phyloP scores from a whole-genome alignment of 2,888 invertebrate genomes.

The Tachina grossa region DNA sequence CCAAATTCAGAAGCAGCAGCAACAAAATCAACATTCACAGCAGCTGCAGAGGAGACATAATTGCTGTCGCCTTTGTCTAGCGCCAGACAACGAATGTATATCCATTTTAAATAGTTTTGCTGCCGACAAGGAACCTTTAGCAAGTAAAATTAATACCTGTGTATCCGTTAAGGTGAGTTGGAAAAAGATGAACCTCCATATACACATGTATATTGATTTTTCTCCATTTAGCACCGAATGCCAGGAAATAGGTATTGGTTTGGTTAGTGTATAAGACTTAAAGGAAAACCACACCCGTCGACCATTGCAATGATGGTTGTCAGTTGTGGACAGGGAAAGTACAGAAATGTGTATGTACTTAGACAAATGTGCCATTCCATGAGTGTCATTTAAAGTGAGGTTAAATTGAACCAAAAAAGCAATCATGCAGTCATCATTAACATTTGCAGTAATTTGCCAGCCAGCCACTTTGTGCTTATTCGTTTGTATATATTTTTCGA shows the following conservation, averaged over 20 bases:
- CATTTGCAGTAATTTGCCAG: slow-evolving; percentile 57
- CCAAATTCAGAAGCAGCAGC: slow-evolving; percentile 68
- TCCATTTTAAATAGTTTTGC: slow-evolving; percentile 83
- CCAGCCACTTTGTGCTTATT: slow-evolving; percentile 52
- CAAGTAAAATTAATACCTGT: slow-evolving; percentile 82
- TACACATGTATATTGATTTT: slow-evolving; percentile 45
- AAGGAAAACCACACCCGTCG: slow-evolving; percentile 62
- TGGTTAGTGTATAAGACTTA: slow-evolving; percentile 14
- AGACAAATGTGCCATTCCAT: slow-evolving; percentile 68
- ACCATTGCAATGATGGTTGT: slow-evolving; percentile 55
- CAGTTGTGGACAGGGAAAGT: slow-evolving; percentile 58
- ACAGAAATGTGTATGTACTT: slow-evolving; percentile 47
- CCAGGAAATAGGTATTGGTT: slow-evolving; percentile 52
- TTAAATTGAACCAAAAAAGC: slow-evolving; percentile 71
- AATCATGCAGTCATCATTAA: slow-evolving; percentile 71
- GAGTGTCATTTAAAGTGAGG: slow-evolving; percentile 71
- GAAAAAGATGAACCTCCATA: slow-evolving; percentile 29
- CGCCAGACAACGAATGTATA: slow-evolving; percentile 83
- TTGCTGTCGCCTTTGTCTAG: slow-evolving; percentile 83
- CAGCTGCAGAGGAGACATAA: slow-evolving; percentile 77
- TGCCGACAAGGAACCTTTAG: slow-evolving; percentile 83
- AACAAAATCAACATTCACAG: slow-evolving; percentile 71
- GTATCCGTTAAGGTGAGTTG: slow-evolving; percentile 83
- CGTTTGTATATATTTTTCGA: slow-evolving; percentile 48
- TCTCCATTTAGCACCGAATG: slow-evolving; percentile 25